Base-by-base conservation (phyloP, 1,140 invertebrate genomes). In the Drosophila parabipectinata region DNA sequence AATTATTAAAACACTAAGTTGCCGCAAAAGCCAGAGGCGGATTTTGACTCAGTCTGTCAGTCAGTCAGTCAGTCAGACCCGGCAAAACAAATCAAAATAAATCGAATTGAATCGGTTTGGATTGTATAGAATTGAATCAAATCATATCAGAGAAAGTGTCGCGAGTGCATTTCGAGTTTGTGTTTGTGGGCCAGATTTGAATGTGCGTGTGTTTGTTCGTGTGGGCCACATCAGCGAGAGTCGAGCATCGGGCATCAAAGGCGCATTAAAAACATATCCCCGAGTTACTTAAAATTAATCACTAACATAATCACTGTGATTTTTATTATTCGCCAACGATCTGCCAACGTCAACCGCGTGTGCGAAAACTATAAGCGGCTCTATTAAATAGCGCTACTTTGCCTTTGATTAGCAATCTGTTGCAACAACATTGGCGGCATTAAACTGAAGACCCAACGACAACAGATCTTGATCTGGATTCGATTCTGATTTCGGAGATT, bases 211-310 rank as follows among this genome's bases (percentile, higher is more conserved):
- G 39, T 53, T 39, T 72, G 61, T 61, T 37, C 44, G 57, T 61
- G 56, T 39, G 15, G 47, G 64, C 72, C 41, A 51, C 83, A 60
- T 69, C 66, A 72, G 59, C 82, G 59, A 87, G 73, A 53, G 73
- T 44, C 41, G 39, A 6, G 32, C 32, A 37, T 37, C 34, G 41
- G 41, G 41, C 41, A 44, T 44, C 41, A 44, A 44, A 44, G 41
- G 41, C 62, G 80, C 81, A 88, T 88, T 88, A 88, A 88, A 88
- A 88, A 88, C 83, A 88, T 88, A 83, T 88, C 79, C 79, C 81
- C 75, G 83, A 88, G 83, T 88, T 88, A 88, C 83, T 88, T 88
- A 88, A 88, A 88, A 83, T 88, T 88, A 88, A 88, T 88, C 83
- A 88, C 83, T 88, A 89, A 89, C 83, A 88, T 88, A 88, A 88